Percentiles rank a stretch among this genome's conserved stretches.
Evolutionary conservation across 1,140 invertebrate species (phyloP).

Genomic region (Lycorma delicatula): DNA sequence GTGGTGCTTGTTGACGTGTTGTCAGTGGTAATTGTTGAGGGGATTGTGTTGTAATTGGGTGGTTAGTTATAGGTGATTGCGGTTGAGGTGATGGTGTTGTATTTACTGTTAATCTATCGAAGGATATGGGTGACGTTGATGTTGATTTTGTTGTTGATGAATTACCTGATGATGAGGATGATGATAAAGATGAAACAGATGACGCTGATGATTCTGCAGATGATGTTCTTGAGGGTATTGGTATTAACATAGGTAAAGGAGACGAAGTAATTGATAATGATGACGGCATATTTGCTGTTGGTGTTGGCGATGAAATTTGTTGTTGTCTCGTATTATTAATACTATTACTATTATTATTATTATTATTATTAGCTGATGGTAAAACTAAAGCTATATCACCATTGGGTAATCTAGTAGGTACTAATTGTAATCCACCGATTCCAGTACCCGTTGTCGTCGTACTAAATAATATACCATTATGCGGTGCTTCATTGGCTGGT

Average conservation of each 20-base stretch:
- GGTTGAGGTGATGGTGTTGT: too few species aligned
- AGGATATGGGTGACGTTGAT: too few species aligned
- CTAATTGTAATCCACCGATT: conserved; percentile 43
- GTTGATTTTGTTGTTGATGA: conserved; percentile 27
- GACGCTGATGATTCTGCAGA: conserved; percentile 52
- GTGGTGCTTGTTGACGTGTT: too few species aligned
- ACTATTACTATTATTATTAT: background rate
- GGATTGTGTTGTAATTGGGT: too few species aligned
- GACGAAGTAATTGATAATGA: conserved; percentile 41
- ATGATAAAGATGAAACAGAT: conserved; percentile 39
- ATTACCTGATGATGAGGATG: background rate
- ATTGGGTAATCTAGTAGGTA: conserved; percentile 50
- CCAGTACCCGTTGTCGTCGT: conserved; percentile 34
- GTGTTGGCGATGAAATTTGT: conserved; percentile 31
- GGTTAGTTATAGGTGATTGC: too few species aligned
- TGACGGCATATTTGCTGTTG: conserved; percentile 37
- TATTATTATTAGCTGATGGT: conserved; percentile 32
- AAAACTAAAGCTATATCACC: conserved; percentile 52
- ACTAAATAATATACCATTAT: background rate
- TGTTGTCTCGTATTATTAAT: conserved; percentile 23
- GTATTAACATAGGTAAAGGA: conserved; percentile 55
- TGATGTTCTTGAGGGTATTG: conserved; percentile 58
- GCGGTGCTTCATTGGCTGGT: conserved; percentile 9
- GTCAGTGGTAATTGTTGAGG: too few species aligned
- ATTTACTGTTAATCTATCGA: too few species aligned